Evolutionary conservation across 2,797 vertebrate species (phyloP).

Genomic region (Catostomus latipinnis): DNA sequence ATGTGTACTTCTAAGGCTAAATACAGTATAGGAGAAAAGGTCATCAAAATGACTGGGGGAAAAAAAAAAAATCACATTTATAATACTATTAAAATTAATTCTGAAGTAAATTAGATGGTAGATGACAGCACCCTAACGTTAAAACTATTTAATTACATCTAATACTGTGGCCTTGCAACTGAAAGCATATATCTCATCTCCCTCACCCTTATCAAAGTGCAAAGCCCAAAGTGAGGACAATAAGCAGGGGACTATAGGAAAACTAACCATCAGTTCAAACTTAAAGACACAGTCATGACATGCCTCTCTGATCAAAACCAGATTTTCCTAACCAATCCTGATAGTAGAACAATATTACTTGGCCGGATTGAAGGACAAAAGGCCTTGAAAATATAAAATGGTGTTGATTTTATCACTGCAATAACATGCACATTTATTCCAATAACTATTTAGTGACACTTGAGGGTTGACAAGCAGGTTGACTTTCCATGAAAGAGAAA

Average conservation of each 20-base stretch:
- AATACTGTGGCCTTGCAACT: background rate
- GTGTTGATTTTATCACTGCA: constrained; percentile 37
- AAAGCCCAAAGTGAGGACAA: constrained; percentile 5
- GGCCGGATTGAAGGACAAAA: constrained; percentile 32
- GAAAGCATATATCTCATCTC: background rate
- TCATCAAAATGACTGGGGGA: constrained; percentile 30
- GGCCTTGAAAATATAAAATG: constrained; percentile 32
- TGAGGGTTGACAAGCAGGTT: constrained; percentile 49
- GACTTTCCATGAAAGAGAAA: constrained; percentile 58
- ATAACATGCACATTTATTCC: constrained; percentile 46
- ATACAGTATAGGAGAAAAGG: constrained; percentile 62
- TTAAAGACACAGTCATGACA: constrained; percentile 8
- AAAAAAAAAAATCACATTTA: background rate
- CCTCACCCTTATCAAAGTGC: background rate
- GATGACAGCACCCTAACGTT: background rate
- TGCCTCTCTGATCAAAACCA: constrained; percentile 33
- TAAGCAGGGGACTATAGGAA: background rate
- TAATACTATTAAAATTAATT: too few species aligned
- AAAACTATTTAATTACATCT: background rate
- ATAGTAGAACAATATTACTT: constrained; percentile 49
- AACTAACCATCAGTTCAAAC: background rate
- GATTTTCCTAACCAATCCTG: constrained; percentile 2
- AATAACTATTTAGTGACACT: constrained; percentile 51
- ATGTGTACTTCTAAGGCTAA: constrained; percentile 62
- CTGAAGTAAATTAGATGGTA: background rate